A percentile compares a stretch with the other conserved stretches of the same genome.
These are phyloP conservation scores for Chloromyia formosa DNA, from an alignment of 2,888 invertebrate species.

Conservation along the genomic window DNA sequence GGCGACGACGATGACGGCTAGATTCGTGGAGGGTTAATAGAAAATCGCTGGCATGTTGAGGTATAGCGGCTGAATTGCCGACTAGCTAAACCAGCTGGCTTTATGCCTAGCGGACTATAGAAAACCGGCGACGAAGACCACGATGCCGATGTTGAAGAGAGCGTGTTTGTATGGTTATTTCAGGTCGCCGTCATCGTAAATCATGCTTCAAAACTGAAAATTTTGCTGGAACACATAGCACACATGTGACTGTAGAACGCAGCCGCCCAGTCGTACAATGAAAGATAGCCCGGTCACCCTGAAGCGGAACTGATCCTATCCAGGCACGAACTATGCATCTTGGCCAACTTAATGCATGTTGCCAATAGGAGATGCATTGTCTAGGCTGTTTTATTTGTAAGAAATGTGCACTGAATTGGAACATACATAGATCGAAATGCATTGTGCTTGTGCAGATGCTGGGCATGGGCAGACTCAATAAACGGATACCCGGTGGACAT, in stretches of 20 bases:
- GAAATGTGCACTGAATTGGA: conserved; percentile 33
- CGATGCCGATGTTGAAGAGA: background rate
- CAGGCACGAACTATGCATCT: conserved; percentile 11
- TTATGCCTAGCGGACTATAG: too few relatives aligned
- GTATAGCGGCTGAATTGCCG: background rate
- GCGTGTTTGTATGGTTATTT: conserved; percentile 23
- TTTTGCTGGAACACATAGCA: background rate
- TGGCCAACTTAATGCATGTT: too few relatives aligned
- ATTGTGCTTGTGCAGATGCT: background rate
- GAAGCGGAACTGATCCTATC: conserved; percentile 22
- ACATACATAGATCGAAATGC: conserved; percentile 1
- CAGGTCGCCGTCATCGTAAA: background rate
- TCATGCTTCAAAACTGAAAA: conserved; percentile 20
- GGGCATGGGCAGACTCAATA: background rate
- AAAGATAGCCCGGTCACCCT: background rate
- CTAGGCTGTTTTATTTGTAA: background rate
- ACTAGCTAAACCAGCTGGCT: background rate
- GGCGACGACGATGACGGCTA: too few relatives aligned
- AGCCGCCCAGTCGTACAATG: background rate
- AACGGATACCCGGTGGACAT: conserved; percentile 21
- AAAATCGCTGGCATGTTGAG: background rate
- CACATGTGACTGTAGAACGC: background rate
- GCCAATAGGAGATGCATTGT: background rate
- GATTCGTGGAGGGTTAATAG: background rate
- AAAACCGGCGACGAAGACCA: too few relatives aligned